Conservation (phyloP, 2,888 invertebrate genomes). For the Bibio marci region DNA sequence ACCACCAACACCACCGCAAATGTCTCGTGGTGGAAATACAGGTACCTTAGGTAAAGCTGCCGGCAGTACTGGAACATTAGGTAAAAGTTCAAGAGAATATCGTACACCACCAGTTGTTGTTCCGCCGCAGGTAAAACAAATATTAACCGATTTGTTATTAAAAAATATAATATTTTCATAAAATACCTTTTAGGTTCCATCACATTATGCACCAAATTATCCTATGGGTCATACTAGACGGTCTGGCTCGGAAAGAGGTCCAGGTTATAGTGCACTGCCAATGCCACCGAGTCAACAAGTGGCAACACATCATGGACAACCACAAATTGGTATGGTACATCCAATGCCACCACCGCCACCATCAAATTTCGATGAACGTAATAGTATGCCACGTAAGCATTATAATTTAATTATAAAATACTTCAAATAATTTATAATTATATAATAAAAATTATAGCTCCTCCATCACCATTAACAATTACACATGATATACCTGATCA, state of each 20-base stretch:
- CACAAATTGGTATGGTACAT: constrained; percentile 72
- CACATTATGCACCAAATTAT: constrained; percentile 91
- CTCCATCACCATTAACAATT: constrained; percentile 65
- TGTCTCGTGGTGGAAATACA: constrained; percentile 33
- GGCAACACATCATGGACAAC: constrained; percentile 30
- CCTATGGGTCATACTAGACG: constrained; percentile 64
- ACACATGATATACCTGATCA: constrained; percentile 34
- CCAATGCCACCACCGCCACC: constrained; percentile 62
- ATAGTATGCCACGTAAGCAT: constrained; percentile 70
- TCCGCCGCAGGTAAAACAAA: constrained; percentile 57
- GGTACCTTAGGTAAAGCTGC: constrained; percentile 31
- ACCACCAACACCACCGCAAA: constrained; percentile 88
- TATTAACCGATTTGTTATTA: background rate
- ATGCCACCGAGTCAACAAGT: constrained; percentile 36
- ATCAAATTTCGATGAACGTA: constrained; percentile 39
- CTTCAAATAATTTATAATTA: background rate
- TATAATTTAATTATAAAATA: constrained; percentile 4
- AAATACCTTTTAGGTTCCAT: constrained; percentile 41
- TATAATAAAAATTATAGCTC: constrained; percentile 37
- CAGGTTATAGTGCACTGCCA: constrained; percentile 75
- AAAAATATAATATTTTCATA: background rate
- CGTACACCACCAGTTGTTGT: constrained; percentile 93
- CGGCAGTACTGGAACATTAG: constrained; percentile 37
- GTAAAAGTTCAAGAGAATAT: constrained; percentile 65
- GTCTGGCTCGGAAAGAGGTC: constrained; percentile 29